Percentiles rank a stretch among this genome's conserved stretches.
These are phyloP conservation scores for Pinctada fucata DNA, from an alignment of 2,888 invertebrate genomes.

Conservation along the genomic window DNA sequence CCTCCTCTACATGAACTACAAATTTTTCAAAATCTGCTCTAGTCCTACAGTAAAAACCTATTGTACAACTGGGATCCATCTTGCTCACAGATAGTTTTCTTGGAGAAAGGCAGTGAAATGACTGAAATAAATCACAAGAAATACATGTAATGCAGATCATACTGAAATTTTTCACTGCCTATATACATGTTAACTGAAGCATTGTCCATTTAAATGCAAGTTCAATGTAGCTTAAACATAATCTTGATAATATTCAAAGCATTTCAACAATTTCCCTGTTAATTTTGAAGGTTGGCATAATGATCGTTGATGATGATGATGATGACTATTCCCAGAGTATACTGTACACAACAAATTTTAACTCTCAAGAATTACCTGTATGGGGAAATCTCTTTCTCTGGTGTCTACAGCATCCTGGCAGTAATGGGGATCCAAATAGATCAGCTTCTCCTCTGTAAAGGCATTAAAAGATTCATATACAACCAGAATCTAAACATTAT, in stretches of 20 bases:
- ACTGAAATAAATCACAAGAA: constrained; percentile 74
- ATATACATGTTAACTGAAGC: no score
- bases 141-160: constrained; percentile 2
- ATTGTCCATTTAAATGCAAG: no score
- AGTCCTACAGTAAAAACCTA: constrained; percentile 90
- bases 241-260: no score
- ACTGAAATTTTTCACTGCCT: no score
- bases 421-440: constrained; percentile 95
- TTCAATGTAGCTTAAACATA: no score
- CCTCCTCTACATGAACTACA: constrained; percentile 76
- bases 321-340: no score
- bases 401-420: constrained; percentile 94
- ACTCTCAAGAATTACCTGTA: constrained; percentile 59
- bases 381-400: constrained; percentile 86
- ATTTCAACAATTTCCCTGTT: no score
- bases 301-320: no score
- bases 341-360: no score
- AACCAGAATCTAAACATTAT: background rate
- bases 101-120: constrained; percentile 91
- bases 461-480: background rate
- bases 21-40: constrained; percentile 87
- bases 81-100: constrained; percentile 89
- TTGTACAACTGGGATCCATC: constrained; percentile 95
- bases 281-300: no score
- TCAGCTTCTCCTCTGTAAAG: constrained; percentile 87